Percentiles rank a stretch among this genome's conserved stretches.
Evolutionary conservation across 2,797 vertebrate species (phyloP).

Genomic region (Oryzias sinensis): DNA sequence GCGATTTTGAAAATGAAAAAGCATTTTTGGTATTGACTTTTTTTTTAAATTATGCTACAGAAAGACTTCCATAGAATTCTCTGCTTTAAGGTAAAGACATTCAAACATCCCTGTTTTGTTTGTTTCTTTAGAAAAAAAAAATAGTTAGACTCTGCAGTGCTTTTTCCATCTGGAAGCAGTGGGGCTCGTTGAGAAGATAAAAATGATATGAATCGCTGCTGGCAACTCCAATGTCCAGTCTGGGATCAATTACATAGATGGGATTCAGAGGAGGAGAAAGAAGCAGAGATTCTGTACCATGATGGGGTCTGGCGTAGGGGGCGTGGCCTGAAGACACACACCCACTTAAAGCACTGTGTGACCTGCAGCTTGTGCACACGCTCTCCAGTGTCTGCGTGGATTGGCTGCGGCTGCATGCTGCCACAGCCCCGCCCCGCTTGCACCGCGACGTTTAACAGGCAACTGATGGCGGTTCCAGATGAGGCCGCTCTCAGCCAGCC

Average conservation of each 20-base stretch:
- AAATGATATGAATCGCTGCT: conserved; percentile 79
- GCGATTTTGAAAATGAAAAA: no score
- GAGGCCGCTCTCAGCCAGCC: conserved; percentile 51
- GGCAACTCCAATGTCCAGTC: conserved; percentile 80
- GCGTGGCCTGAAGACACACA: conserved; percentile 33
- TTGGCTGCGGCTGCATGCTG: conserved; percentile 54
- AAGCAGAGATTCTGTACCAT: conserved; percentile 44
- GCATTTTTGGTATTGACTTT: no score
- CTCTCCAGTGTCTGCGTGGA: conserved; percentile 58
- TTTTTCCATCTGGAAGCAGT: conserved; percentile 81
- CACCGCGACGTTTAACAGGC: conserved; percentile 57
- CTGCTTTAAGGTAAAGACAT: conserved; percentile 63
- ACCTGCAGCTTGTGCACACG: conserved; percentile 48
- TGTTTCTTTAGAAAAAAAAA: conserved; percentile 62
- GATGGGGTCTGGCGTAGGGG: conserved; percentile 49
- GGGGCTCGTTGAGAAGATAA: conserved; percentile 80
- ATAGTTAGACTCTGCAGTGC: conserved; percentile 71
- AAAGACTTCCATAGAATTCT: no score
- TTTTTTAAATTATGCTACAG: no score
- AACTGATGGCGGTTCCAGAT: conserved; percentile 68
- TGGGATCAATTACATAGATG: conserved; percentile 83
- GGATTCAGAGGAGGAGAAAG: conserved; percentile 57
- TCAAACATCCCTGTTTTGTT: conserved; percentile 58
- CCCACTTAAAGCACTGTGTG: conserved; percentile 40
- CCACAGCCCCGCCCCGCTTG: conserved; percentile 37